Evolutionary conservation across 2,888 invertebrate species (phyloP), one percentile per base, ranked within the genome.

Genomic region (Acronicta leporina): DNA sequence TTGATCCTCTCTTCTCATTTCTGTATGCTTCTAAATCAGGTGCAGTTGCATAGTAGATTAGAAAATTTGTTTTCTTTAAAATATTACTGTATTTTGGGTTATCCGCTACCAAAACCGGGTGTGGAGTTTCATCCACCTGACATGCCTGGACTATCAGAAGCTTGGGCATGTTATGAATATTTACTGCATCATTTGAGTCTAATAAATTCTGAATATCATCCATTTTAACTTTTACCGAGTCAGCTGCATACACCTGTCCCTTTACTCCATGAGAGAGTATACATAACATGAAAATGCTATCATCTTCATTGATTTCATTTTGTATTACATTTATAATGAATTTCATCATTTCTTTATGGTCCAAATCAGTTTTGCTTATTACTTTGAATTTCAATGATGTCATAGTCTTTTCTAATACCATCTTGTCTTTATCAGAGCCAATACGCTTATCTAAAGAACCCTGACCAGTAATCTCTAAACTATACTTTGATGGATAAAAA

Each of bases 31-130:
- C 90, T 79, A 89, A 87, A 72, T 91, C 89, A 7, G 93, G 91
- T 47, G 92, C 90, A 16, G 94, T 94, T 0, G 94, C 94, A 90
- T 91, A 93, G 66, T 87, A 94, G 13, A 92, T 84, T 5, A 94
- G 81, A 43, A 91, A 90, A 73, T 94, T 89, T 0, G 87, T 82
- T 70, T 91, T 93, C 49, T 83, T 83, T 33, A 90, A 73, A 51
- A 85, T 80, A 65, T 77, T 80, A 54, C 66, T 77, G 25, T 79
- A 53, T 47, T 55, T 63, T 9, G 87, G 86, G 13, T 81, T 81
- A 79, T 94, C 94, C 25, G 92, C 81, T 30, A 89, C 87, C 20
- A 93, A 51, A 20, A 53, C 71, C 2, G 73, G 66, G 16, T 60
- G 59, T 45, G 82, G 63, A 14, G 71, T 61, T 20, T 87, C 84